These are phyloP conservation scores for Drosophila parthenogenetica DNA, from an alignment of 2,888 invertebrate genomes.

Conservation along the genomic window DNA sequence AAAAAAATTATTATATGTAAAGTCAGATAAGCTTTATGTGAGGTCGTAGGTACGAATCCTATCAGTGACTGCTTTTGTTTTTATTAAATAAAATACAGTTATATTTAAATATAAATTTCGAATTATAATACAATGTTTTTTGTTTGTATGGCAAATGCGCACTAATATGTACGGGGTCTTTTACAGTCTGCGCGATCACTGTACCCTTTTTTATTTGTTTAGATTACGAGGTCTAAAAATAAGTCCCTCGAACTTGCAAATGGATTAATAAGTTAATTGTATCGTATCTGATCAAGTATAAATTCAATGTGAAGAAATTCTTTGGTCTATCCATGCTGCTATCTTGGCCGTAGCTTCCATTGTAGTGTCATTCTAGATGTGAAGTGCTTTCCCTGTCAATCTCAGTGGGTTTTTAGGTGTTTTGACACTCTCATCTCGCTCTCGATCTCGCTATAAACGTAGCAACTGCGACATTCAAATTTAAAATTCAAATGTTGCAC, in stretches of 20 bases:
- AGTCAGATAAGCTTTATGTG: too few relatives aligned
- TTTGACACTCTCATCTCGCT: not conserved
- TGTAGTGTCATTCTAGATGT: slow-evolving; percentile 42
- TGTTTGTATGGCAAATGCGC: too few relatives aligned
- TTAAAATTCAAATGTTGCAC: slow-evolving; percentile 81
- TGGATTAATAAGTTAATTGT: too few relatives aligned
- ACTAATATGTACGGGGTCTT: too few relatives aligned
- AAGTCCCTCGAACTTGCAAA: not conserved
- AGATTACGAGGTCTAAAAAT: not conserved
- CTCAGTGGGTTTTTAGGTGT: not conserved
- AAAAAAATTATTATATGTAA: too few relatives aligned
- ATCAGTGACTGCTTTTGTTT: too few relatives aligned
- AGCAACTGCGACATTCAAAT: slow-evolving; percentile 68
- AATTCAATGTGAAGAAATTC: slow-evolving; percentile 44
- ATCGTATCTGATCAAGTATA: not conserved
- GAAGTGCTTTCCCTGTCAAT: slow-evolving; percentile 19
- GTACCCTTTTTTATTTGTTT: too few relatives aligned
- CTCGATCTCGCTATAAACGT: not conserved
- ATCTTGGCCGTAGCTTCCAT: slow-evolving; percentile 35
- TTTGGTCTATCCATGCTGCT: slow-evolving; percentile 44
- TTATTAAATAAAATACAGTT: too few relatives aligned
- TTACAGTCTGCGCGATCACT: too few relatives aligned
- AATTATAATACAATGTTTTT: too few relatives aligned
- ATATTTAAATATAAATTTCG: too few relatives aligned
- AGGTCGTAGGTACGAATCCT: too few relatives aligned